Conservation (phyloP, 2,797 vertebrate species). For the Emys orbicularis region DNA sequence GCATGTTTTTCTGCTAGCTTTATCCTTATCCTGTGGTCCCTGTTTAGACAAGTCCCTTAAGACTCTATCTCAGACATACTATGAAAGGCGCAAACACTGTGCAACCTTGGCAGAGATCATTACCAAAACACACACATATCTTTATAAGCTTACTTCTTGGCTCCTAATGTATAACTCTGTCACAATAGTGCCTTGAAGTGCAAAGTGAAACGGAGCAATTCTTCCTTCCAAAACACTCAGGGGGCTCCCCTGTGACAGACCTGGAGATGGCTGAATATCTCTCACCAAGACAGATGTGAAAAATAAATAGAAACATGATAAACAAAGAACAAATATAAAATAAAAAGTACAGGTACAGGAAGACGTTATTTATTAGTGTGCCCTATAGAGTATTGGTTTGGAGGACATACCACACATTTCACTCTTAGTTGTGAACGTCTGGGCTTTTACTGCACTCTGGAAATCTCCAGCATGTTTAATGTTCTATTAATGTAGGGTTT, state of each 20-base stretch:
- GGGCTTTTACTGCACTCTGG: background rate
- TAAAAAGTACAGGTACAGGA: background rate
- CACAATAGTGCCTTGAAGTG: conserved; percentile 26
- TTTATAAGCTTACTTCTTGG: background rate
- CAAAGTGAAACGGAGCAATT: conserved; percentile 26
- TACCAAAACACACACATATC: background rate
- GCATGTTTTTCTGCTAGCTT: background rate
- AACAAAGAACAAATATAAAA: conserved; percentile 42
- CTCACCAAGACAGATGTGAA: conserved; percentile 10
- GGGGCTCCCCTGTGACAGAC: background rate
- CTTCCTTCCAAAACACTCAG: conserved; percentile 12
- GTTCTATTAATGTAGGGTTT: background rate
- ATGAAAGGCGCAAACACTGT: background rate
- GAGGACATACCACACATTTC: background rate
- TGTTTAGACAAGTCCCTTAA: background rate
- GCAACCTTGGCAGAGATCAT: background rate
- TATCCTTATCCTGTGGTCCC: fast-evolving
- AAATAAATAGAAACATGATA: conserved; percentile 52
- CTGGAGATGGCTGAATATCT: conserved; percentile 46
- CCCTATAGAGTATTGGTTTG: background rate
- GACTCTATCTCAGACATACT: background rate
- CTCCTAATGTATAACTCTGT: background rate
- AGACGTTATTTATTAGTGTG: conserved; percentile 20
- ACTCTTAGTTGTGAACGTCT: background rate
- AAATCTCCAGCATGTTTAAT: conserved; percentile 21